phyloP scores from a whole-genome alignment of 1,140 invertebrate genomes.

The Musca domestica region DNA sequence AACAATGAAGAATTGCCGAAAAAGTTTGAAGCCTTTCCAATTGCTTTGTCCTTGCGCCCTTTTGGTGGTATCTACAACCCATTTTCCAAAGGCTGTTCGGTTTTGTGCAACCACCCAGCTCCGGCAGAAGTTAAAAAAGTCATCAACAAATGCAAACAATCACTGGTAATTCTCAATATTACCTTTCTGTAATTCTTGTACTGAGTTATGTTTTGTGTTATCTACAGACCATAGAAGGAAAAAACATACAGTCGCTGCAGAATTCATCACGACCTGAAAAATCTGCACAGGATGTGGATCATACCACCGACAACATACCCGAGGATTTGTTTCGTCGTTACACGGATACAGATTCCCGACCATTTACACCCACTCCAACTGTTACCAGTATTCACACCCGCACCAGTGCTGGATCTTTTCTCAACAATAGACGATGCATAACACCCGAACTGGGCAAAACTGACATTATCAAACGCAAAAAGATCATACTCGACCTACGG shows the following conservation, averaged over 20 bases:
- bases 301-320: conserved; percentile 55
- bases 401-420: conserved; percentile 47
- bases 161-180: conserved; percentile 60
- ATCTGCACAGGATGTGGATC: background rate
- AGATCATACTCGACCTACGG: conserved; percentile 49
- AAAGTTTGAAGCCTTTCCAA: conserved; percentile 43
- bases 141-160: conserved; percentile 68
- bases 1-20: conserved; percentile 32
- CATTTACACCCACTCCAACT: conserved; percentile 71
- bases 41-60: conserved; percentile 60
- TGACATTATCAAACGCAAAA: conserved; percentile 49
- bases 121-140: conserved; percentile 71
- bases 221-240: conserved; percentile 23
- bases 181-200: too few species aligned
- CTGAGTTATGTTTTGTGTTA: too few species aligned
- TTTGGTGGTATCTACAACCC: conserved; percentile 78
- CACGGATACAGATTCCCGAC: conserved; percentile 75
- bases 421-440: conserved; percentile 54
- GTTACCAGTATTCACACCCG: conserved; percentile 62
- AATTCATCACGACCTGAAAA: background rate
- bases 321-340: conserved; percentile 67
- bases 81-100: conserved; percentile 72
- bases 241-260: conserved; percentile 31
- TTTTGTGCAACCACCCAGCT: conserved; percentile 78
- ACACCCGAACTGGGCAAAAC: conserved; percentile 56